Evolutionary conservation across 2,113 vertebrate genomes (phyloP).

Genomic region (Corythoichthys intestinalis): DNA sequence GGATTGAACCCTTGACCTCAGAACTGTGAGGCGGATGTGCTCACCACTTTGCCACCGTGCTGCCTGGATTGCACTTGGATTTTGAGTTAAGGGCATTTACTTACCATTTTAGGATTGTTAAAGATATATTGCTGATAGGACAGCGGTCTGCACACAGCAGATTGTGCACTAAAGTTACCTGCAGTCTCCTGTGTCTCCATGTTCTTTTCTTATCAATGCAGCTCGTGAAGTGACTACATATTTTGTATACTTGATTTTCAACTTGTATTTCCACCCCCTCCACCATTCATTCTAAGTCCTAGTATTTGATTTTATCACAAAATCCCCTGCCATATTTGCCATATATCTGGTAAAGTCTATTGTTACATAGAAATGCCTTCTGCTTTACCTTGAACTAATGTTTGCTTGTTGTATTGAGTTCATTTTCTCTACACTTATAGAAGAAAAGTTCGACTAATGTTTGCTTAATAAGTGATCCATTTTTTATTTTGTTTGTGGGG

Average conservation of each 20-base stretch:
- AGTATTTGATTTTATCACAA: background rate
- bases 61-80: no score
- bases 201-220: slow-evolving; percentile 12
- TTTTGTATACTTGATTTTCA: slow-evolving; percentile 23
- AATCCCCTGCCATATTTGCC: background rate
- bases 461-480: background rate
- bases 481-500: background rate
- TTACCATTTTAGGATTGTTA: background rate
- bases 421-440: no score
- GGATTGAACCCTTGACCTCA: no score
- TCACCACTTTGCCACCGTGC: no score
- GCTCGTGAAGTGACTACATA: slow-evolving; percentile 27
- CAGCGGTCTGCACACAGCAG: slow-evolving; percentile 22
- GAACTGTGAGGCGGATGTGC: no score
- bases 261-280: background rate
- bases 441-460: background rate
- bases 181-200: slow-evolving; percentile 40
- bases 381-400: background rate
- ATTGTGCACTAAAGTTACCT: slow-evolving; percentile 33
- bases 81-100: no score
- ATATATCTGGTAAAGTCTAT: no score
- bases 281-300: background rate
- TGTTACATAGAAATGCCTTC: background rate
- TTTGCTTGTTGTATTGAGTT: no score
- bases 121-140: background rate